Base-by-base conservation (phyloP, 2,888 invertebrate genomes). In the Aphrophora alni region DNA sequence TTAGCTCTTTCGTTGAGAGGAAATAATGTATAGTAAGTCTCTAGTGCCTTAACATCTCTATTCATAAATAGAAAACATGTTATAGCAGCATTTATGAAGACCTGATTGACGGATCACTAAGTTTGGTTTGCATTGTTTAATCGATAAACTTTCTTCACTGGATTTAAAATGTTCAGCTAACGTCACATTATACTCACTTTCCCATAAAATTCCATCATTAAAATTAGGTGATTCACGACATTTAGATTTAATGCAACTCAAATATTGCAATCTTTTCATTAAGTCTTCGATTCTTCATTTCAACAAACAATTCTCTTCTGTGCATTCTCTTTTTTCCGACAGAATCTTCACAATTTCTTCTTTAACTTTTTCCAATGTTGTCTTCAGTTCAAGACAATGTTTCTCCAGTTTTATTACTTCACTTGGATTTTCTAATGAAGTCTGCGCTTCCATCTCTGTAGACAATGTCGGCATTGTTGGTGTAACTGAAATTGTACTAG, bases 331-430 rank as follows among this genome's bases (percentile, higher is more conserved):
- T 80, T 86, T 86, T 78, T 87, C 87, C 0, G 85, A 85, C 5
- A 87, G 81, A 27, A 87, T 85, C 77, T 85, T 86, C 12, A 86
- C 85, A 59, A 88, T 86, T 79, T 87, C 86, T 33, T 84, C 83
- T 80, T 87, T 86, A 14, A 87, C 85, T 44, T 83, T 80, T 77
- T 85, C 86, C 78, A 87, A 83, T 68, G 86, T 85, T 10, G 82
- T 83, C 80, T 85, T 84, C 74, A 87, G 81, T 27, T 86, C 85
- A 75, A 84, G 83, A 77, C 86, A 86, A 51, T 86, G 84, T 75
- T 84, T 82, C 75, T 85, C 85, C 69, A 86, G 81, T 74, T 83
- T 81, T 75, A 83, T 82, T 12, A 82, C 81, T 33, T 81, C 82
- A 81, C 71, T 33, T 17, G 78, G 44, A 25, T 71, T 74, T 7